These are phyloP conservation scores for Drosophila nigricruria DNA, from an alignment of 2,888 invertebrate species.

Conservation along the genomic window DNA sequence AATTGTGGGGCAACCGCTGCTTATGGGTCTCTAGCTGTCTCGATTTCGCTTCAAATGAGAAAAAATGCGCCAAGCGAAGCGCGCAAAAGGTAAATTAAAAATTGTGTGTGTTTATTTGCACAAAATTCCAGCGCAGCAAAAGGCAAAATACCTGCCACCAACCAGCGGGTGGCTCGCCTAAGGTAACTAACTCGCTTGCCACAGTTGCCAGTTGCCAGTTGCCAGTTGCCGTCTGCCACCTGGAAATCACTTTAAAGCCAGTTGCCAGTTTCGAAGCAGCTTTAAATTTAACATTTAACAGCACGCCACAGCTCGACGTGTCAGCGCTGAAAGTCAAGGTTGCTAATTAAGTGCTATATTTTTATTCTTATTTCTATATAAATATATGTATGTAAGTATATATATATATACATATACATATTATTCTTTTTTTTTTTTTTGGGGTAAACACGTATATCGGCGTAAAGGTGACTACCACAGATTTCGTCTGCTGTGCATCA, in stretches of 20 bases:
- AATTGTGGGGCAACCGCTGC: constrained; percentile 63
- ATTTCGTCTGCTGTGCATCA: constrained; percentile 55
- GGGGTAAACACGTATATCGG: constrained; percentile 40
- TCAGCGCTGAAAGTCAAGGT: constrained; percentile 71
- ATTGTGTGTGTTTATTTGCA: constrained; percentile 77
- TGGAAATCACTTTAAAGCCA: constrained; percentile 40
- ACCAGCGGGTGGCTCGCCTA: constrained; percentile 15
- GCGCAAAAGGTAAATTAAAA: constrained; percentile 78
- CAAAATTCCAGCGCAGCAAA: constrained; percentile 59
- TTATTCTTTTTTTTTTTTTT: constrained; percentile 15
- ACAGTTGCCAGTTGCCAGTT: constrained; percentile 2
- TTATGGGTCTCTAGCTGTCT: constrained; percentile 76
- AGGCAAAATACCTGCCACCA: constrained; percentile 43
- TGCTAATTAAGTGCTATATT: constrained; percentile 72
- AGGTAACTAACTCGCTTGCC: constrained; percentile 14
- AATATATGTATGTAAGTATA: neutral
- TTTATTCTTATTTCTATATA: constrained; percentile 22
- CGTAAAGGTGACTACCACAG: constrained; percentile 37
- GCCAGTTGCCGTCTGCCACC: constrained; percentile 10
- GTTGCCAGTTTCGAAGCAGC: constrained; percentile 9
- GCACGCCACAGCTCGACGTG: constrained; percentile 13
- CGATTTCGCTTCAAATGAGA: constrained; percentile 73
- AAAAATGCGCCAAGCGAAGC: constrained; percentile 61
- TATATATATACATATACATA: neutral
- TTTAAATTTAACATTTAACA: constrained; percentile 41